A percentile compares a stretch with the other conserved stretches of the same genome.
Evolutionary conservation across 2,888 invertebrate genomes (phyloP).

Genomic region (Arge pagana): DNA sequence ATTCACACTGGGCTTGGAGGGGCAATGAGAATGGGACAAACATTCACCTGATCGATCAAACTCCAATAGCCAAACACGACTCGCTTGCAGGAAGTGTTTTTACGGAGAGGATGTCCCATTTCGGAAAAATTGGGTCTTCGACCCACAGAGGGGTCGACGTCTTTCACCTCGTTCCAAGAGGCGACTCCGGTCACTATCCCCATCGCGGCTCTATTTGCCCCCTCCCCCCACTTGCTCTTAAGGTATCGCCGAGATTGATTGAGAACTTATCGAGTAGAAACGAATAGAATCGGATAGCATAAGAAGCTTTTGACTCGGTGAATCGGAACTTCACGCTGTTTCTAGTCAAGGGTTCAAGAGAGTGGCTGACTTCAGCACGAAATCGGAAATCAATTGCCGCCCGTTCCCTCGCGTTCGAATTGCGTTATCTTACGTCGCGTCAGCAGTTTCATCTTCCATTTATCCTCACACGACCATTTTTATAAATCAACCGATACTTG

Average conservation of each 20-base stretch:
- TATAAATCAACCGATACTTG: no score
- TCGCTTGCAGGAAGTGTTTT: no score
- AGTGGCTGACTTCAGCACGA: conserved; percentile 21
- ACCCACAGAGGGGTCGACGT: no score
- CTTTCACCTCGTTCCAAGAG: no score
- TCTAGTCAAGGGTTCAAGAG: conserved; percentile 18
- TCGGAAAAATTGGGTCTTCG: no score
- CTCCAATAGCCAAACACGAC: no score
- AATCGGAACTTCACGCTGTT: conserved; percentile 21
- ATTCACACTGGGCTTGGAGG: no score
- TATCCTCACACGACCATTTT: no score
- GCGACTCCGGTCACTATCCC: background rate
- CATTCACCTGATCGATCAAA: no score
- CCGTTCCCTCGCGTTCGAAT: background rate
- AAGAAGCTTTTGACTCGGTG: conserved; percentile 17
- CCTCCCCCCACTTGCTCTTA: background rate
- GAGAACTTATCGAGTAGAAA: conserved; percentile 19
- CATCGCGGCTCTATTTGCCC: background rate
- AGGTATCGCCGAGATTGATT: no score
- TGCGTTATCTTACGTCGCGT: conserved; percentile 15
- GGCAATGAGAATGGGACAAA: no score
- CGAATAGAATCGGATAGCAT: conserved; percentile 12
- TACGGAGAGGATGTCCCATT: no score
- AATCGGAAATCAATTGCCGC: conserved; percentile 17
- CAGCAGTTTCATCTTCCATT: conserved; percentile 15